These are phyloP conservation scores for Camponotus vicinus DNA, from an alignment of 1,140 invertebrate species.

Conservation along the genomic window DNA sequence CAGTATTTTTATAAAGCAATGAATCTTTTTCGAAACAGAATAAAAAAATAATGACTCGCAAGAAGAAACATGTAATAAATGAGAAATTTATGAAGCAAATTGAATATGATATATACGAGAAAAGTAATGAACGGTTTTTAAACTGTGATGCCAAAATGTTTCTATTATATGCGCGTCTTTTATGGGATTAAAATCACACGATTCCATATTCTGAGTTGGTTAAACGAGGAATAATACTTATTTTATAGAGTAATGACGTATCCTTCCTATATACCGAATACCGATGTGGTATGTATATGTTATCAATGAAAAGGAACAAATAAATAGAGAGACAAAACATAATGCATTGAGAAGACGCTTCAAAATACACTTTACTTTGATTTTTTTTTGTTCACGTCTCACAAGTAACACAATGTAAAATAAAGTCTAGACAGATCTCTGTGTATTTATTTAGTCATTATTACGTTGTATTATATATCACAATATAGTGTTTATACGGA, in stretches of 20 bases:
- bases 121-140: constrained; percentile 78
- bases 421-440: constrained; percentile 60
- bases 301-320: constrained; percentile 74
- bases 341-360: constrained; percentile 69
- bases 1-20: constrained; percentile 84
- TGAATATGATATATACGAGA: constrained; percentile 23
- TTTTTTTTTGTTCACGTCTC: constrained; percentile 61
- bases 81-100: constrained; percentile 28
- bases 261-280: constrained; percentile 72
- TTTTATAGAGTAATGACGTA: constrained; percentile 81
- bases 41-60: not conserved
- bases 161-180: constrained; percentile 78
- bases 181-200: constrained; percentile 66
- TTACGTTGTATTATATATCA: constrained; percentile 78
- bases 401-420: constrained; percentile 67
- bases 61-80: not conserved
- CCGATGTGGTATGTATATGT: constrained; percentile 76
- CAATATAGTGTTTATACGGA: constrained; percentile 81
- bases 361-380: constrained; percentile 67
- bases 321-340: constrained; percentile 77
- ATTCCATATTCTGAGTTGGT: constrained; percentile 67
- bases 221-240: constrained; percentile 69
- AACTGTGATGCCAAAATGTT: constrained; percentile 85
- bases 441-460: constrained; percentile 69
- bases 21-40: constrained; percentile 58